Conservation (phyloP, 2,797 vertebrate species). For the Lindbergichthys nudifrons region DNA sequence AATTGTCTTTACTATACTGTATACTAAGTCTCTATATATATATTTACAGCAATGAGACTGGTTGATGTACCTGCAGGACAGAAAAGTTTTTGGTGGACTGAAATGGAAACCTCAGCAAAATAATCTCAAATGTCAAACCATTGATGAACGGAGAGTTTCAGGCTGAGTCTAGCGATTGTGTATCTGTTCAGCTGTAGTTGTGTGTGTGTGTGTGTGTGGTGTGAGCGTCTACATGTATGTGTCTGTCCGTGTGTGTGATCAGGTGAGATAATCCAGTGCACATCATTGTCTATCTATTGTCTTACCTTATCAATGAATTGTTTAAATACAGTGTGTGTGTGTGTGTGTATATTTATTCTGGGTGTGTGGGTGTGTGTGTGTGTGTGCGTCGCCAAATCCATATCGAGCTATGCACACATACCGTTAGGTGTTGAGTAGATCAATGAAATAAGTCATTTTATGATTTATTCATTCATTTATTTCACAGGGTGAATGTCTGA, state of each 20-base stretch:
- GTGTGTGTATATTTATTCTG: constrained; percentile 69
- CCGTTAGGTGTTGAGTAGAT: constrained; percentile 38
- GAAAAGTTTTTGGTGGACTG: background rate
- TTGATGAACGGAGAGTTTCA: constrained; percentile 27
- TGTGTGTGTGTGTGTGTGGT: constrained; percentile 23
- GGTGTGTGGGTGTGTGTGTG: constrained; percentile 29
- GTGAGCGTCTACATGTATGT: background rate
- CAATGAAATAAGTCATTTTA: constrained; percentile 31
- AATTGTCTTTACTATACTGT: background rate
- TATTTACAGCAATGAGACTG: background rate
- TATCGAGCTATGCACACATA: constrained; percentile 70
- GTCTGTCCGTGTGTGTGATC: background rate
- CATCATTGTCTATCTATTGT: constrained; percentile 57
- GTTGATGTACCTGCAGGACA: background rate
- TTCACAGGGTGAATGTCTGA: constrained; percentile 51
- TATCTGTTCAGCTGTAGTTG: constrained; percentile 32
- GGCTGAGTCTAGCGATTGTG: constrained; percentile 21
- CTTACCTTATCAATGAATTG: constrained; percentile 51
- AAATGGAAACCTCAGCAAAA: constrained; percentile 5
- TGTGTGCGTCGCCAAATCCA: constrained; percentile 44
- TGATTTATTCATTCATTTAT: constrained; percentile 43
- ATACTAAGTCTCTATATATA: background rate
- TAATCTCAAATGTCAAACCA: constrained; percentile 35
- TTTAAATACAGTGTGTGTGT: constrained; percentile 58
- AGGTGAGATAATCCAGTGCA: constrained; percentile 47